Evolutionary conservation across 2,797 vertebrate genomes (phyloP).

Genomic region (Harpagifer antarcticus): DNA sequence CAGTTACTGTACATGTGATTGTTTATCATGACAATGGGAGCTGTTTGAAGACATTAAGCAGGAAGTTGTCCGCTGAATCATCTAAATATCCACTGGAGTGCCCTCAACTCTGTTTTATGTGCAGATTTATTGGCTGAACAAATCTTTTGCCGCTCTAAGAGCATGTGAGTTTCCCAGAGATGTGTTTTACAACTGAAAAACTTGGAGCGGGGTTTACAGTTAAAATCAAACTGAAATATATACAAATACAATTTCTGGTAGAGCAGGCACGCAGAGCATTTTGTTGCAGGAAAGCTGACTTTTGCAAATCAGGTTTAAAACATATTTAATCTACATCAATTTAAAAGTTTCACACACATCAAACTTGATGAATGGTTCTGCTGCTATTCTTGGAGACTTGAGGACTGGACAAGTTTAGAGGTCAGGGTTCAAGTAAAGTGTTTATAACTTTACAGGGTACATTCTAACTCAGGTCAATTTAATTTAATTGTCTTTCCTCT

Average conservation of each 20-base stretch:
- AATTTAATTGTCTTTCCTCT: conserved; percentile 19
- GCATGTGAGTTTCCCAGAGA: conserved; percentile 33
- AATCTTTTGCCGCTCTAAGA: conserved; percentile 14
- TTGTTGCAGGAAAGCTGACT: conserved; percentile 6
- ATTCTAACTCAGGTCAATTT: conserved; percentile 12
- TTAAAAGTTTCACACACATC: conserved; percentile 25
- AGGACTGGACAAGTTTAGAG: conserved; percentile 20
- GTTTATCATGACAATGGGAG: neutral
- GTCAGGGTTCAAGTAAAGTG: conserved; percentile 31
- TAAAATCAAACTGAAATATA: conserved; percentile 12
- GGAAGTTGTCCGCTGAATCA: conserved; percentile 9
- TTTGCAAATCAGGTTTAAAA: neutral
- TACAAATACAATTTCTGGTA: neutral
- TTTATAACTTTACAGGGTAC: conserved; percentile 36
- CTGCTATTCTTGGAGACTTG: conserved; percentile 51
- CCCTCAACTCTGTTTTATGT: conserved; percentile 15
- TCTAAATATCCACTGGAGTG: conserved; percentile 1
- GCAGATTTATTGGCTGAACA: conserved; percentile 33
- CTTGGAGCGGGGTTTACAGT: neutral
- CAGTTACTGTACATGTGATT: neutral
- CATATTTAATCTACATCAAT: neutral
- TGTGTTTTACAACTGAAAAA: conserved; percentile 26
- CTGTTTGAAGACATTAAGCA: conserved; percentile 22
- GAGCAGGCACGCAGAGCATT: neutral
- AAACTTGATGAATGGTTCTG: conserved; percentile 38